These are phyloP conservation scores for Pelusios castaneus DNA, from an alignment of 2,113 vertebrate genomes.

Conservation along the genomic window DNA sequence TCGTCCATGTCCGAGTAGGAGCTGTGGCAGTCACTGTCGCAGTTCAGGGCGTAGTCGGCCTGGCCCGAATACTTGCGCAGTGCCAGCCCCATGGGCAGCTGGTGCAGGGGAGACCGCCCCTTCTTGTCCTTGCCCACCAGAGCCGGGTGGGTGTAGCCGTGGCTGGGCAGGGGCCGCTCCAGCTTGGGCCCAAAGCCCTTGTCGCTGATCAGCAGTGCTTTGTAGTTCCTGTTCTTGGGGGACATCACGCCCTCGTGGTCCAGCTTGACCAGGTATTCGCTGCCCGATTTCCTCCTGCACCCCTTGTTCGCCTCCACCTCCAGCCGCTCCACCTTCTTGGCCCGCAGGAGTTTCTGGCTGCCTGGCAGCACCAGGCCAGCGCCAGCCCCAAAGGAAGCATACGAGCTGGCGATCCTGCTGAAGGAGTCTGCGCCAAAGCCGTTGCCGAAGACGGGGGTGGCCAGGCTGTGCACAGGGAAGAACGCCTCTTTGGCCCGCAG, in stretches of 20 bases:
- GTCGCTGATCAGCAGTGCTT: constrained; percentile 85
- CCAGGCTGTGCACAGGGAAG: constrained; percentile 77
- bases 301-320: constrained; percentile 76
- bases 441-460: constrained; percentile 89
- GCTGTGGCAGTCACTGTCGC: constrained; percentile 92
- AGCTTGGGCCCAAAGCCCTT: constrained; percentile 84
- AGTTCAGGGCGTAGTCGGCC: constrained; percentile 85
- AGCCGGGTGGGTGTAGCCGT: constrained; percentile 84
- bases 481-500: constrained; percentile 82
- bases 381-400: constrained; percentile 83
- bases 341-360: constrained; percentile 80
- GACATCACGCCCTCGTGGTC: constrained; percentile 97
- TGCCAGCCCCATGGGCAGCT: constrained; percentile 84
- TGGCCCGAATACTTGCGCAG: constrained; percentile 85
- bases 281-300: constrained; percentile 77
- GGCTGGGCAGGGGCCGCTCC: constrained; percentile 76
- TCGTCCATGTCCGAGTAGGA: constrained; percentile 93
- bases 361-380: constrained; percentile 77
- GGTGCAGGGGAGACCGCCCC: constrained; percentile 81
- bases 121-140: constrained; percentile 90
- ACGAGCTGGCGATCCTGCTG: constrained; percentile 93
- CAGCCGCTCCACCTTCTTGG: constrained; percentile 80
- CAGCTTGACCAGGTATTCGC: constrained; percentile 92
- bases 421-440: constrained; percentile 95
- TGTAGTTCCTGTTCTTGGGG: constrained; percentile 95